Percentiles rank a stretch among this genome's conserved stretches.
Conservation (phyloP, 2,888 invertebrate species). For the Eilema depressum region DNA sequence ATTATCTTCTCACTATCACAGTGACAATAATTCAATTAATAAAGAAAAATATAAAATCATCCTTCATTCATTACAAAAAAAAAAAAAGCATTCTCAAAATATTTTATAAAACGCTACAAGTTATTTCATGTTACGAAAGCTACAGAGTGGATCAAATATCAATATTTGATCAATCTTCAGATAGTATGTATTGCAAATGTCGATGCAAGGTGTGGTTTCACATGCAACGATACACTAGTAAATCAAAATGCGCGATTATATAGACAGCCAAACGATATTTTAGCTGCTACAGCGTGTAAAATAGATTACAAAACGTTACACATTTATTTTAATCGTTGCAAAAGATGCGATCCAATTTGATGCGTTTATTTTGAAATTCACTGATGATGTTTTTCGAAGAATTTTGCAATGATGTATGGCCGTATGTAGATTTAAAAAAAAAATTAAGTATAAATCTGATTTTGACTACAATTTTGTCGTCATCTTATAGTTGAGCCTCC, state of each 20-base stretch:
- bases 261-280: background rate
- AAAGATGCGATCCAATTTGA: conserved; percentile 49
- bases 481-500: background rate
- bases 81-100: background rate
- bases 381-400: conserved; percentile 34
- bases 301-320: conserved; percentile 5
- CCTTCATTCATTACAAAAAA: background rate
- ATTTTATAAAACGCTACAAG: background rate
- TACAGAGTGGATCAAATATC: background rate
- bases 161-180: conserved; percentile 7
- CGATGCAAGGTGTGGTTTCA: background rate
- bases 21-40: background rate
- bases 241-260: conserved; percentile 28
- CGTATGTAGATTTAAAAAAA: background rate
- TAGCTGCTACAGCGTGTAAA: conserved; percentile 1
- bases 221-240: conserved; percentile 25
- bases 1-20: background rate
- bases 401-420: conserved; percentile 18
- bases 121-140: background rate
- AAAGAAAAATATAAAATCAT: background rate
- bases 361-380: conserved; percentile 25
- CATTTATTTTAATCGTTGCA: conserved; percentile 35
- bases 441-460: background rate
- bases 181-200: conserved; percentile 9
- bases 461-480: background rate